Conservation (phyloP, 2,797 vertebrate genomes). For the Rhinophrynus dorsalis region DNA sequence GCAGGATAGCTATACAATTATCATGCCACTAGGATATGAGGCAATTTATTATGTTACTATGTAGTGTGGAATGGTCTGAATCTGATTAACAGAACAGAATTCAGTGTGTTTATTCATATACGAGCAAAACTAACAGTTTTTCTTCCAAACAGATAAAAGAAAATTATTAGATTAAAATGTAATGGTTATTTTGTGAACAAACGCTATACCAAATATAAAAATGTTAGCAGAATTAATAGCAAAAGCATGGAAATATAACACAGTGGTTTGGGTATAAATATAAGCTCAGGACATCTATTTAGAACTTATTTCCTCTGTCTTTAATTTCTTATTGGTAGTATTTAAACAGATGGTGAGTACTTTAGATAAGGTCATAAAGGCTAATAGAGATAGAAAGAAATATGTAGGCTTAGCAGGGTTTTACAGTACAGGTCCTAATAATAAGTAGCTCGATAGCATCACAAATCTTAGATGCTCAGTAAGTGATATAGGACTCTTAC, state of each 20-base stretch:
- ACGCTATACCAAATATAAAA: conserved; percentile 12
- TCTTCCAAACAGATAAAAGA: too few species aligned
- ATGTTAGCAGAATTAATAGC: conserved; percentile 19
- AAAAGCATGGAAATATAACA: conserved; percentile 26
- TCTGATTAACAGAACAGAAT: too few species aligned
- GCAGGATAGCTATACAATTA: too few species aligned
- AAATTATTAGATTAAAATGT: conserved; percentile 28
- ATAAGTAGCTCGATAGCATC: conserved; percentile 14
- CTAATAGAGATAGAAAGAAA: conserved; percentile 33
- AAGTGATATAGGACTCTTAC: conserved; percentile 14
- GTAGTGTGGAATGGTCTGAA: too few species aligned
- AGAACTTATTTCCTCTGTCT: conserved; percentile 26
- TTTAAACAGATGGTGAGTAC: conserved; percentile 20
- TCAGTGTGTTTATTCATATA: too few species aligned
- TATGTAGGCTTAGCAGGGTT: conserved; percentile 29
- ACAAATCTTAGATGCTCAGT: conserved; percentile 28
- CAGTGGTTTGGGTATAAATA: conserved; percentile 24
- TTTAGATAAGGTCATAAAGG: conserved; percentile 27
- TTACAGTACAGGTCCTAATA: conserved; percentile 19
- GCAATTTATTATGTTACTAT: too few species aligned
- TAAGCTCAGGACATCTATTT: conserved; percentile 33
- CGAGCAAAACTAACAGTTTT: too few species aligned
- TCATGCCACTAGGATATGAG: too few species aligned
- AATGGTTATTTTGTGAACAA: conserved; percentile 13
- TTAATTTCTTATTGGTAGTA: conserved; percentile 25